These are phyloP conservation scores for Nannoperca australis DNA, from an alignment of 2,797 vertebrate genomes.

Conservation along the genomic window DNA sequence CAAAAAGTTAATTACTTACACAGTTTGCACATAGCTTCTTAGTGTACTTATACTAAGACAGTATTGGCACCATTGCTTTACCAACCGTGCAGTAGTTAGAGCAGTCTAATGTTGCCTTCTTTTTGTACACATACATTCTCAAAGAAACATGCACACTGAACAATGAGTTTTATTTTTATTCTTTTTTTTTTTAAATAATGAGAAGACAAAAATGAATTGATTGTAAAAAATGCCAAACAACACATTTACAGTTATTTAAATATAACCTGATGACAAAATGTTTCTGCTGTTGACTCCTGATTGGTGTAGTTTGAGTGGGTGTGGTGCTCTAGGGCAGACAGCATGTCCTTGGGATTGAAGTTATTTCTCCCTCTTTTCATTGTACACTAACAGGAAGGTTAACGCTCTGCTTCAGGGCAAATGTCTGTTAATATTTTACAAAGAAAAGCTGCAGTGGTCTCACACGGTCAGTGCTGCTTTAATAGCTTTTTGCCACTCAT, in stretches of 20 bases:
- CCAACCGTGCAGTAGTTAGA: not conserved
- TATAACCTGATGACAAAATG: not conserved
- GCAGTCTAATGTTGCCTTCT: not conserved
- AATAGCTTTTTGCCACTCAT: constrained; percentile 11
- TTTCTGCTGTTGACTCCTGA: not conserved
- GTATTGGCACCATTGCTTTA: not conserved
- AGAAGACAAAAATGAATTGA: not conserved
- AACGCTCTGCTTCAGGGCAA: constrained; percentile 5
- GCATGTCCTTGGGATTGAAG: not conserved
- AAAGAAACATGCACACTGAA: not conserved
- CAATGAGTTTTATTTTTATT: not conserved
- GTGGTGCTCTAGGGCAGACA: not conserved
- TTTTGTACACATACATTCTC: not conserved
- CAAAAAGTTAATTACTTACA: constrained; percentile 12
- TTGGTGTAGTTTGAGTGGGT: too few relatives aligned
- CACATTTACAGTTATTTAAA: constrained; percentile 4
- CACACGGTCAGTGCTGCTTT: constrained; percentile 17
- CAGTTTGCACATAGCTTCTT: not conserved
- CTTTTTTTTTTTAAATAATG: not conserved
- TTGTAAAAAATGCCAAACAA: not conserved
- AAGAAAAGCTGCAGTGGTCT: constrained; percentile 14
- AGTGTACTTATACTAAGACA: not conserved
- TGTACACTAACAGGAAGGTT: constrained; percentile 5
- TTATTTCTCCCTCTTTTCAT: not conserved
- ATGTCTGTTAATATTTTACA: constrained; percentile 56